Evolutionary conservation across 2,797 vertebrate species (phyloP).

Genomic region (Erpetoichthys calabaricus): DNA sequence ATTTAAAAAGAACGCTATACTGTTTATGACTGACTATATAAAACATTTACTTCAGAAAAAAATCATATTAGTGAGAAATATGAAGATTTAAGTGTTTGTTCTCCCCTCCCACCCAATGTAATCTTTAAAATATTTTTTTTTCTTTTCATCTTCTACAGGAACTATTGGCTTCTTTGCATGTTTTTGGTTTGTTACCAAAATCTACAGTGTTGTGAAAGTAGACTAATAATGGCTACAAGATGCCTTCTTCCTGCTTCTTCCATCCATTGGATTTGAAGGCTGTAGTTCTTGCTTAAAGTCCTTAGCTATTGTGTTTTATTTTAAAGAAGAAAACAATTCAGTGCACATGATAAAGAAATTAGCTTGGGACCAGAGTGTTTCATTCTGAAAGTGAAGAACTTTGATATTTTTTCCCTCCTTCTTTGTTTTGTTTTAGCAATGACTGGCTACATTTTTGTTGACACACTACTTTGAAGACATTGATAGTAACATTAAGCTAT

Average conservation of each 20-base stretch:
- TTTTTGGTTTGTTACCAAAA: conserved; percentile 99
- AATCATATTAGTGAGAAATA: no score
- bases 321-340: no score
- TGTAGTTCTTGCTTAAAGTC: no score
- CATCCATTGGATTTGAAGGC: conserved; percentile 47
- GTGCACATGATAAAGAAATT: no score
- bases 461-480: not conserved
- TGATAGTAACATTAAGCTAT: not conserved
- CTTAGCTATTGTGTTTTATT: no score
- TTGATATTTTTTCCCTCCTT: not conserved
- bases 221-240: conserved; percentile 53
- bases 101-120: not conserved
- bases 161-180: conserved; percentile 97
- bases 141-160: conserved; percentile 44
- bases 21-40: no score
- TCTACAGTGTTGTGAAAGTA: conserved; percentile 98
- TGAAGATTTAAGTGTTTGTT: no score
- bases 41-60: no score
- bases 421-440: not conserved
- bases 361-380: no score
- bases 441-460: not conserved
- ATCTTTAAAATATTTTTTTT: conserved; percentile 3
- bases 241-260: conserved; percentile 51
- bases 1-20: no score
- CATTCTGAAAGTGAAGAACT: no score